phyloP scores from a whole-genome alignment of 1,140 invertebrate genomes.

The Araneus ventricosus region DNA sequence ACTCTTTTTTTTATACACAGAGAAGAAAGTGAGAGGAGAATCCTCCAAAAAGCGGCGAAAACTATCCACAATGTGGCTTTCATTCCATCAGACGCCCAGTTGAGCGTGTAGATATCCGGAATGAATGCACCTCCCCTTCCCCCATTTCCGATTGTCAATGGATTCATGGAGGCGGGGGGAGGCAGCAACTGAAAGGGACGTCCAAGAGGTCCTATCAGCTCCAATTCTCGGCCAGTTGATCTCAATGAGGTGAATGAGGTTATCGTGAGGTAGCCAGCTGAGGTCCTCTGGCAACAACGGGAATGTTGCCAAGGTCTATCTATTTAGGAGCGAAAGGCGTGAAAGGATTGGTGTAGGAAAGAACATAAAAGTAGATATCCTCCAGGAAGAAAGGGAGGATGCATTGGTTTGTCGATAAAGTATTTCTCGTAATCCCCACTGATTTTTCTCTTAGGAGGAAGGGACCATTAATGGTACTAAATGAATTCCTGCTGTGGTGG shows the following conservation, averaged over 20 bases:
- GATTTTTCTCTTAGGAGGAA: constrained; percentile 33
- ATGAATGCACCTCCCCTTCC: constrained; percentile 25
- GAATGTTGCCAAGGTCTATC: constrained; percentile 50
- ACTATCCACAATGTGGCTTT: constrained; percentile 59
- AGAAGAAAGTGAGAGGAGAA: constrained; percentile 33
- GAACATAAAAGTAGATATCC: constrained; percentile 50
- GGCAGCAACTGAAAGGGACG: constrained; percentile 27
- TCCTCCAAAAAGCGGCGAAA: constrained; percentile 51
- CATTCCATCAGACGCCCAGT: constrained; percentile 70
- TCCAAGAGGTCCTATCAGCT: constrained; percentile 46
- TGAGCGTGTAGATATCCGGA: constrained; percentile 61
- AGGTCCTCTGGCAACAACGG: constrained; percentile 59
- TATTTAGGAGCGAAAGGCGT: constrained; percentile 66
- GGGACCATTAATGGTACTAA: constrained; percentile 17
- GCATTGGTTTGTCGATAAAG: constrained; percentile 66
- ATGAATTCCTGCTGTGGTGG: constrained; percentile 25
- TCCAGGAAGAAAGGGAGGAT: background rate
- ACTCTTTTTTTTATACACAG: background rate
- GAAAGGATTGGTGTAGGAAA: constrained; percentile 59
- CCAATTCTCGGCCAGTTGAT: constrained; percentile 72
- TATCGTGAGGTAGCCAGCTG: constrained; percentile 71
- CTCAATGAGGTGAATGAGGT: constrained; percentile 75
- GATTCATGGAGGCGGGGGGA: constrained; percentile 1
- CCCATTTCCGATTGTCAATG: constrained; percentile 4
- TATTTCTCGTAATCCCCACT: constrained; percentile 52